Percentiles rank a stretch among this genome's conserved stretches.
These are phyloP conservation scores for Dichetophora obliterata DNA, from an alignment of 2,888 invertebrate genomes.

Conservation along the genomic window DNA sequence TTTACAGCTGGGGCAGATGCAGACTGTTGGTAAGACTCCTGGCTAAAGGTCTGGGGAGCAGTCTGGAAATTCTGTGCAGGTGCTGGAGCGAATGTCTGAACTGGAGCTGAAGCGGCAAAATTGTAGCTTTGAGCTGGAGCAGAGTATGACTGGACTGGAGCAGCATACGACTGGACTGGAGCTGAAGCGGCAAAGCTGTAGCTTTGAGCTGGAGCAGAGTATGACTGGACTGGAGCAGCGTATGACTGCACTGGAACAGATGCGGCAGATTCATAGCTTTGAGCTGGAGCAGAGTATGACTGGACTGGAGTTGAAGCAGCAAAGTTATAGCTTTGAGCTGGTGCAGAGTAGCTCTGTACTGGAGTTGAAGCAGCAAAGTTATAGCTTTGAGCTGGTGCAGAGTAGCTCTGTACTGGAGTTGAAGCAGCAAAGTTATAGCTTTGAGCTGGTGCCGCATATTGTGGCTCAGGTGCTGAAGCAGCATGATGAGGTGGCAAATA, in stretches of 20 bases:
- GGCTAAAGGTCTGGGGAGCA: slow-evolving; percentile 10
- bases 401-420: slow-evolving; percentile 35
- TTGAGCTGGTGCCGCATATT: slow-evolving; percentile 49
- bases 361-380: slow-evolving; percentile 48
- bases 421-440: slow-evolving; percentile 33
- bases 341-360: slow-evolving; percentile 47
- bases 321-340: slow-evolving; percentile 50
- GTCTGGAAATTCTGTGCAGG: slow-evolving; percentile 33
- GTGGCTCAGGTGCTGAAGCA: slow-evolving; percentile 46
- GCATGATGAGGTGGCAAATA: slow-evolving; percentile 58
- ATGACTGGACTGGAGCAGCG: slow-evolving; percentile 25
- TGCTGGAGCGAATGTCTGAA: slow-evolving; percentile 3
- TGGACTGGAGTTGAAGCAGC: slow-evolving; percentile 41
- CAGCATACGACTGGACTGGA: slow-evolving; percentile 22
- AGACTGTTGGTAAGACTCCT: slow-evolving; percentile 6
- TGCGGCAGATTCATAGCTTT: slow-evolving; percentile 43
- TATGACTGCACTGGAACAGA: slow-evolving; percentile 40
- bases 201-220: slow-evolving; percentile 36
- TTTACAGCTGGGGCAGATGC: slow-evolving; percentile 43
- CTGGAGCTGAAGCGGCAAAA: slow-evolving; percentile 48
- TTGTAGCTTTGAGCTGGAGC: slow-evolving; percentile 37
- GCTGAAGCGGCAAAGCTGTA: slow-evolving; percentile 46
- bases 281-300: slow-evolving; percentile 22
- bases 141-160: slow-evolving; percentile 20
- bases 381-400: slow-evolving; percentile 38